Evolutionary conservation across 2,888 invertebrate species (phyloP).

Genomic region (Epistrophella euchroma): DNA sequence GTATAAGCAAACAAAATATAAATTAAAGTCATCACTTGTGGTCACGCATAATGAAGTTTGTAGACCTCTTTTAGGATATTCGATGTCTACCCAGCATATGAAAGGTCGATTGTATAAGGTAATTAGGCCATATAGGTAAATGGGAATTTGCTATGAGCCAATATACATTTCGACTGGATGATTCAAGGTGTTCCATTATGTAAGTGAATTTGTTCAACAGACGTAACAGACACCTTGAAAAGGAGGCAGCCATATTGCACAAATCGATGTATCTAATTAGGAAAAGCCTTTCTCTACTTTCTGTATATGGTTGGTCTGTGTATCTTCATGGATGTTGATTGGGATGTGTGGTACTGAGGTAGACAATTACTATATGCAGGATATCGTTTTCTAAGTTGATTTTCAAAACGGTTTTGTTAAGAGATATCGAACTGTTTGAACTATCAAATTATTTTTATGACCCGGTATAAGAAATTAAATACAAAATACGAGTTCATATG

Average conservation of each 20-base stretch:
- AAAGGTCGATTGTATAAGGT: conserved; percentile 11
- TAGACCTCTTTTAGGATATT: conserved; percentile 1
- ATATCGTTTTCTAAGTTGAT: conserved; percentile 10
- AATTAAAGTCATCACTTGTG: conserved; percentile 38
- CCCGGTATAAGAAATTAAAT: background rate
- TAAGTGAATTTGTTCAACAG: conserved; percentile 47
- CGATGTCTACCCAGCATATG: background rate
- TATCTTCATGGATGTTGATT: background rate
- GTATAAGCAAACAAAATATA: conserved; percentile 14
- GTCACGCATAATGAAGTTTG: conserved; percentile 52
- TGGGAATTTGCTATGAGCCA: conserved; percentile 4
- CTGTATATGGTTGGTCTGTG: background rate
- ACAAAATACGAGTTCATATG: background rate
- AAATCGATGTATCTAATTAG: conserved; percentile 43
- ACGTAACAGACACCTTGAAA: conserved; percentile 55
- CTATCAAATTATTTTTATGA: conserved; percentile 7
- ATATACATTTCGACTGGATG: background rate
- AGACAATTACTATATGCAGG: background rate
- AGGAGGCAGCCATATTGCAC: conserved; percentile 5
- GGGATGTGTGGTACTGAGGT: background rate
- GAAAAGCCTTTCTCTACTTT: conserved; percentile 1
- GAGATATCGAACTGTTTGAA: conserved; percentile 16
- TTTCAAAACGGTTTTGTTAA: background rate
- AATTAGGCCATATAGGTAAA: conserved; percentile 12
- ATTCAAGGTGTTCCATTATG: conserved; percentile 38